Evolutionary conservation across 2,888 invertebrate genomes (phyloP).

Genomic region (Orgyia antiqua): DNA sequence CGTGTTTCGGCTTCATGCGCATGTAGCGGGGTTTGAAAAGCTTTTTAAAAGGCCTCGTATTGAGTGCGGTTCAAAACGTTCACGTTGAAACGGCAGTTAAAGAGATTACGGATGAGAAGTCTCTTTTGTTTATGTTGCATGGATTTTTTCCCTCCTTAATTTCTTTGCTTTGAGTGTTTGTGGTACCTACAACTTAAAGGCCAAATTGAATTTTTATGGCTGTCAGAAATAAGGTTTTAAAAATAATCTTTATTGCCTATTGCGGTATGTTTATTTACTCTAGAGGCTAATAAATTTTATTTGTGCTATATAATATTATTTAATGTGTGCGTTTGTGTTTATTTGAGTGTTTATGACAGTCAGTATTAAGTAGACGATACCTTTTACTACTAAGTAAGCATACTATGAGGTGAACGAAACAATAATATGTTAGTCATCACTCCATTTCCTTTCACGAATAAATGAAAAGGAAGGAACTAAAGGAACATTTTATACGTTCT

Average conservation of each 20-base stretch:
- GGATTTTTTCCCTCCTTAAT: conserved; percentile 21
- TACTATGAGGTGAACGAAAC: no score
- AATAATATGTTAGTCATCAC: no score
- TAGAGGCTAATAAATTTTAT: background rate
- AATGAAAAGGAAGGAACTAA: no score
- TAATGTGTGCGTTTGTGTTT: no score
- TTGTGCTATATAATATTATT: background rate
- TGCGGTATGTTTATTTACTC: background rate
- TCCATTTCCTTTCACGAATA: no score
- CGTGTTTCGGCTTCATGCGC: conserved; percentile 19
- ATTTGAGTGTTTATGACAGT: no score
- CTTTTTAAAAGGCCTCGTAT: conserved; percentile 28
- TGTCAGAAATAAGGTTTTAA: conserved; percentile 2
- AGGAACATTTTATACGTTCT: no score
- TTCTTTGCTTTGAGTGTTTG: conserved; percentile 25
- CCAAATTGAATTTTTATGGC: conserved; percentile 15
- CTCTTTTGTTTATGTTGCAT: conserved; percentile 31
- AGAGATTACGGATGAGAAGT: conserved; percentile 35
- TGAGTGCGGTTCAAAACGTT: conserved; percentile 34
- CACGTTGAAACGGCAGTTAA: conserved; percentile 33
- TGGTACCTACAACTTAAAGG: conserved; percentile 16
- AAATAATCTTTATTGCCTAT: background rate
- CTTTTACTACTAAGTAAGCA: no score
- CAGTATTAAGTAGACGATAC: no score
- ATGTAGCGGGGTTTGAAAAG: conserved; percentile 22